Base-by-base conservation (phyloP, 2,888 invertebrate species). In the Orchestes rusci region DNA sequence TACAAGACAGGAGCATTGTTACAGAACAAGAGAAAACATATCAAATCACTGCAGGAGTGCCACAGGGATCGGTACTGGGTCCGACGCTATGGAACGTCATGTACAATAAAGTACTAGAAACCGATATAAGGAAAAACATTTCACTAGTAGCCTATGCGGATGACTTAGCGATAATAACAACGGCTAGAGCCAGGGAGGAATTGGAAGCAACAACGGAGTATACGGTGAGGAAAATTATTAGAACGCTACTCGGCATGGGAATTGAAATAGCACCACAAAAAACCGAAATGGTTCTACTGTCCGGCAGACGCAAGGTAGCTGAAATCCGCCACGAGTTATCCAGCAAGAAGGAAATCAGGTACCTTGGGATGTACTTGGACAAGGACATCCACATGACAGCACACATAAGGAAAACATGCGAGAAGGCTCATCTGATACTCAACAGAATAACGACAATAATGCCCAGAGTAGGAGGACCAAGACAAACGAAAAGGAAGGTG, bases 341-440 rank as follows among this genome's bases (percentile, higher is more conserved):
- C 5, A 15, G 13, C 5, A 7, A 4, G 4, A 3, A 13, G 7
- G 28, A 8, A 2, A 12, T 39, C 2, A 39, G 4, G 30, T 39
- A 39, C 39, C 16, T 39, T 7, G 39, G 39, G 2, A 17, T 39
- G 4, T n/a, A 16, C 18, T 10, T 50, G 2, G 52, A 44, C 12
- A 32, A 41, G 8, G 27, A 43, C 7, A 3, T 42, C 13, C 16
- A 13, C 3, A 51, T 51, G 49, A 44, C 38, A 5, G 16, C 32
- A n/a, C 43, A 47, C 17, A 19, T 50, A 8, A 40, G 17, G 31
- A 43, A 17, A 10, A 33, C 39, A 7, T 34, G 34, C 28, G 39
- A 47, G n/a, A 51, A 42, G 19, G 48, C 43, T 1, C 34, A 38
- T n/a, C 37, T 40, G 23, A 16, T 15, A 2, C 10, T 28, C 13